Percentiles rank a stretch among this genome's conserved stretches.
Conservation (phyloP, 2,888 invertebrate species). For the Melolontha melolontha region DNA sequence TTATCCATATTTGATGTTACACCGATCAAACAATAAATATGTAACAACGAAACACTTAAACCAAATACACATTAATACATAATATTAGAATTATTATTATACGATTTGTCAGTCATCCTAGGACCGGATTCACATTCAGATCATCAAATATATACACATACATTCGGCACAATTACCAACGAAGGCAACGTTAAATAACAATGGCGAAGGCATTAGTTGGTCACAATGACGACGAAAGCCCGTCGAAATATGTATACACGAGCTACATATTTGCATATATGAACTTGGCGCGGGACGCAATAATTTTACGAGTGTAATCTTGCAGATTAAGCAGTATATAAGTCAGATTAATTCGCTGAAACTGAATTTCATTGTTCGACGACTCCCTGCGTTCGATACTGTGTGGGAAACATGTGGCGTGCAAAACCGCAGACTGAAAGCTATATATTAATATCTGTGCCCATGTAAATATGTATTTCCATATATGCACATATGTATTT, state of each 20-base stretch:
- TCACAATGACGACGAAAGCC: slow-evolving; percentile 26
- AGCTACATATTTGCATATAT: slow-evolving; percentile 33
- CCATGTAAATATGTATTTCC: too few relatives aligned
- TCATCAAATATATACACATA: slow-evolving; percentile 17
- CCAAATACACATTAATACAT: not conserved
- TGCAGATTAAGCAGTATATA: slow-evolving; percentile 47
- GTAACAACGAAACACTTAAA: slow-evolving; percentile 21
- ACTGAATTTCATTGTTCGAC: slow-evolving; percentile 45
- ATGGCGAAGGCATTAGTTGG: slow-evolving; percentile 27
- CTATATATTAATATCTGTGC: slow-evolving; percentile 26
- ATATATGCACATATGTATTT: slow-evolving; percentile 2
- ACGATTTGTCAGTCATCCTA: slow-evolving; percentile 26
- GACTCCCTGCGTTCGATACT: slow-evolving; percentile 46
- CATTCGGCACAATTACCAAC: slow-evolving; percentile 34
- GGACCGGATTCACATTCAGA: slow-evolving; percentile 27
- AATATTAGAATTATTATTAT: slow-evolving; percentile 31
- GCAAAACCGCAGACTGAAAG: slow-evolving; percentile 34
- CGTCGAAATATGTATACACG: slow-evolving; percentile 28
- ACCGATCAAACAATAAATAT: too few relatives aligned
- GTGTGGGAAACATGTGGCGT: slow-evolving; percentile 46
- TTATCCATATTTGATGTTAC: too few relatives aligned
- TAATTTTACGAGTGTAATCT: slow-evolving; percentile 46
- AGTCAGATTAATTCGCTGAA: slow-evolving; percentile 47
- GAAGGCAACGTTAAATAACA: slow-evolving; percentile 34
- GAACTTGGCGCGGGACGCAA: slow-evolving; percentile 37